Conservation (phyloP, 2,888 invertebrate species). For the Chaetogeoica ovagalla region DNA sequence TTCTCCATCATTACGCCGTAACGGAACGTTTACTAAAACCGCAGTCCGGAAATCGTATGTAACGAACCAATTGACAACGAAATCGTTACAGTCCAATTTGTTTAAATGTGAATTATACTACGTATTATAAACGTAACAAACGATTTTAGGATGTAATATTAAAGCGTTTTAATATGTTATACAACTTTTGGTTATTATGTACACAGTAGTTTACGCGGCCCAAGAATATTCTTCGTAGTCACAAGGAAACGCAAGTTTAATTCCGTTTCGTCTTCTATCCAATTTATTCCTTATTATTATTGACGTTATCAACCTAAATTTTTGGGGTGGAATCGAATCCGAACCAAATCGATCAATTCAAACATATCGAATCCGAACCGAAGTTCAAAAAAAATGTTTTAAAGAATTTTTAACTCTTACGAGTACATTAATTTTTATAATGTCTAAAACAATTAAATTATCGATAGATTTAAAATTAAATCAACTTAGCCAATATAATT, state of each 20-base stretch:
- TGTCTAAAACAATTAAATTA: no score
- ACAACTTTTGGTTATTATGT: background rate
- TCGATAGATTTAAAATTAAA: no score
- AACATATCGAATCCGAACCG: no score
- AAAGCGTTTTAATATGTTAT: background rate
- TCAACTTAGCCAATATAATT: no score
- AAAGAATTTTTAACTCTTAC: no score
- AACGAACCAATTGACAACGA: background rate
- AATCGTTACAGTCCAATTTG: constrained; percentile 19
- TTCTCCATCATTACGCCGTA: background rate
- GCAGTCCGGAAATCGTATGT: background rate
- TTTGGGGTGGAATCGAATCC: no score
- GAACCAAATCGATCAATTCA: no score
- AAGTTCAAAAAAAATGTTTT: no score
- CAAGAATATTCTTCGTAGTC: background rate
- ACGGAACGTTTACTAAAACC: constrained; percentile 13
- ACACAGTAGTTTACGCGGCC: background rate
- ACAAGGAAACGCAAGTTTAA: background rate
- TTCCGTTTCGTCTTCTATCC: background rate
- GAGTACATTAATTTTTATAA: no score
- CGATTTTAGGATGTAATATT: background rate
- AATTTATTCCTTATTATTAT: no score
- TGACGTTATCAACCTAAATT: no score
- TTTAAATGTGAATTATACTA: background rate
- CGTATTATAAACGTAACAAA: background rate